Evolutionary conservation across 2,888 invertebrate genomes (phyloP), one percentile per base, ranked within the genome.

Genomic region (Gymnocheta viridis): DNA sequence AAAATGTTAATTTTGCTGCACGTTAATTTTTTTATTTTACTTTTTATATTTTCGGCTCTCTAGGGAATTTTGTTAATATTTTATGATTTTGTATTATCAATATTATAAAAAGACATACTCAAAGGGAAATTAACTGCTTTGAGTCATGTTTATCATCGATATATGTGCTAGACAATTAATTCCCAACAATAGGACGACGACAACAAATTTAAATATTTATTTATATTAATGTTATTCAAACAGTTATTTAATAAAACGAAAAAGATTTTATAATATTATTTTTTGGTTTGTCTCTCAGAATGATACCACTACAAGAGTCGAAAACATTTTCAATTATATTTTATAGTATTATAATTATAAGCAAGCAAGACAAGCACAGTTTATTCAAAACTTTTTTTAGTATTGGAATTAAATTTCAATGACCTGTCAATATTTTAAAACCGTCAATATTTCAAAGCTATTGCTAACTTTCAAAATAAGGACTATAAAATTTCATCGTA

Each of bases 101-200:
- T 5, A 38, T 2, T 47, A 5, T 47, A 54, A 38, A 69, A 29
- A 47, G 49, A 51, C 10, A 24, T 22, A 56, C n/a, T 44, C 32
- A 72, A 24, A 44, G 62, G 29, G 74, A 38, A 44, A 6, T 27
- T 62, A 14, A 17, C 60, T 49, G 49, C 41, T 49, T 62, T 47
- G 4, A 35, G 4, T 35, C 62, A n/a, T 54, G 29, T 58, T 51
- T 51, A 62, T 17, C 51, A 54, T 79, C 44, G 44, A 19, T 32
- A 66, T 49, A 66, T 70, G 66, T 82, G 70, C 66, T 56, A 58
- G 22, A 76, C 58, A 82, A 70, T 76, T 82, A 82, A 82, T 82
- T 76, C 47, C 17, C 22, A 51, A 29, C 4, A 32, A 22, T 32
- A 44, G 69, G 4, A 19, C 22, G 24, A 44, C 17, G 24, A 44